Base-by-base conservation (phyloP, 2,888 invertebrate species). In the Philopedon plagiatum region DNA sequence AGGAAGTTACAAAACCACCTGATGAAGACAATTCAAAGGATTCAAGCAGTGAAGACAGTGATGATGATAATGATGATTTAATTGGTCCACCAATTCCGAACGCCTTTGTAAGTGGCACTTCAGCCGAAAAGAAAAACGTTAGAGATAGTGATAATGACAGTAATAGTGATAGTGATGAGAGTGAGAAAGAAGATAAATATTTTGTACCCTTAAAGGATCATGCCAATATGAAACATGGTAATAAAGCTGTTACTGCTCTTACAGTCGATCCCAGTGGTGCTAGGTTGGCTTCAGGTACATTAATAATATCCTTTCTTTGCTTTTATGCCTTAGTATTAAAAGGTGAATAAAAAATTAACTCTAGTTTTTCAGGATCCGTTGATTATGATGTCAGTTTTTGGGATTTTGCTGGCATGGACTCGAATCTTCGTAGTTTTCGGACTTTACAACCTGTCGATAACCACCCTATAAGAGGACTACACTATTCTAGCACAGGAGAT, bases 391-490 rank as follows among this genome's bases (percentile, higher is more conserved):
- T 99, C 1, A 94, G 94, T 62, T 95, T 99, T 79, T 99, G 97
- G 97, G 99, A 99, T 84, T 99, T 99, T 87, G 96, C 97, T 74
- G 99, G 98, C 3, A 99, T 99, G 98, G 98, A 99, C 84, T 91
- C 94, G 0, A 91, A 94, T 0, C 90, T 97, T 88, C 91, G 94
- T 61, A 95, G 97, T 56, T 99, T 98, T 84, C 90, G 98, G 19
- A 94, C 94, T 0, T 87, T 98, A n/a, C 94, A 94, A 77, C 98
- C 99, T 0, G 97, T 97, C 82, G 98, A 98, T 85, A 95, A 94
- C 83, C 97, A 99, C 85, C 96, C 97, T 0, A 97, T 99, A 71
- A 92, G 93, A 76, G 91, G 92, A 41, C 84, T 97, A 0, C 94
- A 97, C 79, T 99, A 98, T 85, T 98, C 97, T 0, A 91, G 92